Evolutionary conservation across 2,113 vertebrate genomes (phyloP), one percentile per base, ranked within the genome.

Genomic region (Python bivittatus): DNA sequence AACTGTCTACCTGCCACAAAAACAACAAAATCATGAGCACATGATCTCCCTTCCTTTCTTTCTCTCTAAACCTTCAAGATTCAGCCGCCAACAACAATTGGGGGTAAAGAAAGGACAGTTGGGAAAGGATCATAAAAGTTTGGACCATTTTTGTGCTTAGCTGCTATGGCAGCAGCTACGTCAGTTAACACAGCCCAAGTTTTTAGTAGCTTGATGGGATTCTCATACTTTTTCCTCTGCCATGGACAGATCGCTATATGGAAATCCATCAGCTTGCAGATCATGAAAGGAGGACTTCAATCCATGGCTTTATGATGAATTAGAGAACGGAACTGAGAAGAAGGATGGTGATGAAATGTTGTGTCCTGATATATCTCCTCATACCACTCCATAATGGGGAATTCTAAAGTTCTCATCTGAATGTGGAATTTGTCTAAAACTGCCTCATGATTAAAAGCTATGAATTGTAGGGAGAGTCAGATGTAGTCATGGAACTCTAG

Each of bases 81-180:
- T 53, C 44, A 17, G 88, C 48, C 53, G 60, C 33, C 44, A 29
- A 22, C n/a, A 57, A 23, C 57, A 29, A 58, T 10, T 22, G 27
- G 44, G 44, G 44, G 5, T 13, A 58, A 22, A 57, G 12, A 54
- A 22, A 22, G 42, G 15, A 44, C n/a, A 12, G 33, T 17, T 13
- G 87, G 15, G 38, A 23, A 57, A 15, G 6, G 6, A 29, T 52
- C 25, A 4, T 3, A 27, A 15, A 4, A 25, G 27, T 61, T 11
- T 23, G 38, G 57, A 12, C 38, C 57, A 2, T 68, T 88, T 17
- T 7, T 60, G 1, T 48, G 48, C 48, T 48, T 48, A 17, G n/a
- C 79, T 90, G 88, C 88, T 48, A 90, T 90, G 88, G 88, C n/a
- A 90, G 64, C 88, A 33, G 64, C 61, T 53, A 3, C 88, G 0